A percentile compares a stretch with the other conserved stretches of the same genome.
phyloP scores from a whole-genome alignment of 2,797 vertebrate genomes.

The Masticophis lateralis region DNA sequence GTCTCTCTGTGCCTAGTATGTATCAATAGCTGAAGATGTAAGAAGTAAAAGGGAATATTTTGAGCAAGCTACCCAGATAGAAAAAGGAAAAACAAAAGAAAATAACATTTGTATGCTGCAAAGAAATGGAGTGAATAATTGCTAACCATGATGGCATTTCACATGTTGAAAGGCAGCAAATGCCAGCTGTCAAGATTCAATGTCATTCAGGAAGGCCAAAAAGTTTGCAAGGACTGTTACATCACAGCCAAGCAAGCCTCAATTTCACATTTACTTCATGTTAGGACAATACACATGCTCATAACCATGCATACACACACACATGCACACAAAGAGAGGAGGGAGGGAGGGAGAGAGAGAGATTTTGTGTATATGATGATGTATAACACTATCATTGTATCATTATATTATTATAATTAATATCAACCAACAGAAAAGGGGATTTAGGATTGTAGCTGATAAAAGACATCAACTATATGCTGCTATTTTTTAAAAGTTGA shows the following conservation, averaged over 20 bases:
- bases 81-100: constrained; percentile 1
- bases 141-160: rapidly evolving
- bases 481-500: background rate
- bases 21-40: rapidly evolving
- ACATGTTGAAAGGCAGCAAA: background rate
- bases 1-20: background rate
- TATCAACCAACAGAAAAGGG: background rate
- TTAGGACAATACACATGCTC: background rate
- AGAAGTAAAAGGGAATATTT: background rate
- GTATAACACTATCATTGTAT: background rate
- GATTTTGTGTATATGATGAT: background rate
- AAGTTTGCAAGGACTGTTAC: constrained; percentile 12
- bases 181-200: background rate
- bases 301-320: background rate
- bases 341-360: rapidly evolving
- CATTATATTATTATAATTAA: background rate
- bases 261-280: background rate
- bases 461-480: background rate
- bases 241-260: background rate
- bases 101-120: background rate
- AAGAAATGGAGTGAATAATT: background rate
- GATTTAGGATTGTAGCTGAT: background rate
- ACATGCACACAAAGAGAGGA: too few species aligned
- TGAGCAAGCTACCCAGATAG: background rate
- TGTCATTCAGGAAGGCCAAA: constrained; percentile 15